Percentiles rank a stretch among this genome's conserved stretches.
Evolutionary conservation across 1,140 invertebrate species (phyloP).

Genomic region (Pseudomyrmex flavicornis): DNA sequence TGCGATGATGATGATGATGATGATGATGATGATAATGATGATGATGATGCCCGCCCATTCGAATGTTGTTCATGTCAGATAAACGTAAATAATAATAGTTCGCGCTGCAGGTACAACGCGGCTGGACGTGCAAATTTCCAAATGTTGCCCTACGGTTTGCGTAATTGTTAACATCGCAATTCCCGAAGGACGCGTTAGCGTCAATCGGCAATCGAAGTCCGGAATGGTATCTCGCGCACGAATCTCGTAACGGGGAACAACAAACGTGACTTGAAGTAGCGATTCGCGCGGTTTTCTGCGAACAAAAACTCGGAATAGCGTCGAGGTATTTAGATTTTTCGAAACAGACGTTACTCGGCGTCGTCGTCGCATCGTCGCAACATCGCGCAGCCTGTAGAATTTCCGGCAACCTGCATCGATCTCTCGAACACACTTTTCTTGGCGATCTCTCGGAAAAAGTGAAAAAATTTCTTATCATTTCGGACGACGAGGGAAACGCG

Average conservation of each 20-base stretch:
- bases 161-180: background rate
- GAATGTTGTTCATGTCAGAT: conserved; percentile 14
- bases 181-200: background rate
- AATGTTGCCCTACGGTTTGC: background rate
- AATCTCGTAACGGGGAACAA: background rate
- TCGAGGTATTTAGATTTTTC: background rate
- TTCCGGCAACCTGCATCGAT: background rate
- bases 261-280: background rate
- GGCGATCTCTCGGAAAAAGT: background rate
- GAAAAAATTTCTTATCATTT: background rate
- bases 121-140: background rate
- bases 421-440: background rate
- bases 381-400: background rate
- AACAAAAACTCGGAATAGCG: background rate
- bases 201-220: background rate
- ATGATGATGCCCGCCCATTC: conserved; percentile 9
- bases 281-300: background rate
- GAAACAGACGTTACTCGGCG: background rate
- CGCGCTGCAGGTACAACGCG: background rate
- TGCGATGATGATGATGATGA: conserved; percentile 12
- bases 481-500: background rate
- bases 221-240: background rate
- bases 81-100: conserved; percentile 10
- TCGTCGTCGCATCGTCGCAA: background rate
- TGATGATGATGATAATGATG: conserved; percentile 1